These are phyloP conservation scores for Choristoneura rosaceana DNA, from an alignment of 2,888 invertebrate species.

Conservation along the genomic window DNA sequence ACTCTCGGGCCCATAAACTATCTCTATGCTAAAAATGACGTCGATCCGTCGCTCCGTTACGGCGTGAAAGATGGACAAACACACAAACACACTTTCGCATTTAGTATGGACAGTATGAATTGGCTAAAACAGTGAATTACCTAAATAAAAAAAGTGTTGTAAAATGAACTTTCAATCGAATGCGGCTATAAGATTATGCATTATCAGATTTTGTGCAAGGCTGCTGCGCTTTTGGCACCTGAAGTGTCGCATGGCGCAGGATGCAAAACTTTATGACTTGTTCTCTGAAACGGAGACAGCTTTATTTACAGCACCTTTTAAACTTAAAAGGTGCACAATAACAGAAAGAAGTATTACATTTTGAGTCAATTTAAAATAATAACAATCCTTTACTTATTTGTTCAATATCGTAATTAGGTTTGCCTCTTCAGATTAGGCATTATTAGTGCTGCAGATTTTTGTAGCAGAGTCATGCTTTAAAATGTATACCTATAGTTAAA, in stretches of 20 bases:
- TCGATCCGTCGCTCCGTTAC: too few relatives aligned
- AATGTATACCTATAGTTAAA: too few relatives aligned
- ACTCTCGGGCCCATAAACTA: too few relatives aligned
- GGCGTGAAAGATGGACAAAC: too few relatives aligned
- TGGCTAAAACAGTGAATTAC: not conserved
- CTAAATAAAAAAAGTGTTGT: not conserved
- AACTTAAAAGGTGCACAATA: not conserved
- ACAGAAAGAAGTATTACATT: not conserved
- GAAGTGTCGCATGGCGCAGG: slow-evolving; percentile 17
- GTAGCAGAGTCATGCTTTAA: too few relatives aligned
- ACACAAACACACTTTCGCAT: too few relatives aligned
- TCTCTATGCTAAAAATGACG: too few relatives aligned
- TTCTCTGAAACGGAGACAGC: slow-evolving; percentile 15
- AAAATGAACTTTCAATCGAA: not conserved
- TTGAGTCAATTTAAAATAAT: not conserved
- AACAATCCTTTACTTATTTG: too few relatives aligned
- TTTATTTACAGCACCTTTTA: slow-evolving; percentile 9
- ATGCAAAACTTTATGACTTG: slow-evolving; percentile 27
- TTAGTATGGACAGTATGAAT: too few relatives aligned
- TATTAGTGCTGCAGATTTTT: too few relatives aligned
- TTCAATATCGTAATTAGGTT: too few relatives aligned
- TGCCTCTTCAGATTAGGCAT: too few relatives aligned
- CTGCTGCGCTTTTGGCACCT: slow-evolving; percentile 22
- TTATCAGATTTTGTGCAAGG: slow-evolving; percentile 24
- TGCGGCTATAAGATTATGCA: slow-evolving; percentile 11